Base-by-base conservation (phyloP, 1,140 invertebrate genomes). In the Tetramorium parvispinum region DNA sequence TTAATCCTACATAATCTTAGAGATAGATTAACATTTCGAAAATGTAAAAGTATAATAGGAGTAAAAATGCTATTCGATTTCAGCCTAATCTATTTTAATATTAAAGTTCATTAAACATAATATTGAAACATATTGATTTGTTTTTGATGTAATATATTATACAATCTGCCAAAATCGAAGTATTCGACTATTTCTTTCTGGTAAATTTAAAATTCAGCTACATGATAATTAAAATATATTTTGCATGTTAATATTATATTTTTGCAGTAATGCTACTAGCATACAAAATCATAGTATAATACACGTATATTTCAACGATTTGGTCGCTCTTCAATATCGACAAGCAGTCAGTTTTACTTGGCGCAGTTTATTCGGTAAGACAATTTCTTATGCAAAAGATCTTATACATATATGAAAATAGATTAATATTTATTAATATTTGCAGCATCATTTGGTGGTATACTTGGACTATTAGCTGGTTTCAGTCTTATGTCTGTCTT, bases 401-500 rank as follows among this genome's bases (percentile, higher is more conserved):
- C 37, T 66, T 61, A 61, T 46, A 6, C 18, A 40, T 46, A 6
- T n/a, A 40, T 8, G 3, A 63, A 55, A 24, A 57, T 71, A 40
- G 21, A n/a, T 53, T 57, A 55, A 70, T 27, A 46, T 51, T 11
- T 55, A 37, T 65, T 53, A 46, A 82, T 85, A 73, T 18, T 96
- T 96, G 91, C 93, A 97, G 97, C 96, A 88, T 96, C 96, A n/a
- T 97, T 97, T 88, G 97, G 97, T 0, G 97, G 97, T 8, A 93
- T 97, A 0, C 89, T 97, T 0, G 96, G 96, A 24, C 91, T 97
- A 27, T 96, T 97, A 92, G 94, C 96, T 37, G 97, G 97, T 2
- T 97, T 97, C 90, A 97, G 96, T 68, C 94, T 97, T n/a, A 96
- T 97, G 76, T 96, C 97, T 0, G 96, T 95, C 1, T 96, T 97